Percentiles rank a stretch among this genome's conserved stretches.
Evolutionary conservation across 2,888 invertebrate genomes (phyloP).

Genomic region (Macrophya alboannulata): DNA sequence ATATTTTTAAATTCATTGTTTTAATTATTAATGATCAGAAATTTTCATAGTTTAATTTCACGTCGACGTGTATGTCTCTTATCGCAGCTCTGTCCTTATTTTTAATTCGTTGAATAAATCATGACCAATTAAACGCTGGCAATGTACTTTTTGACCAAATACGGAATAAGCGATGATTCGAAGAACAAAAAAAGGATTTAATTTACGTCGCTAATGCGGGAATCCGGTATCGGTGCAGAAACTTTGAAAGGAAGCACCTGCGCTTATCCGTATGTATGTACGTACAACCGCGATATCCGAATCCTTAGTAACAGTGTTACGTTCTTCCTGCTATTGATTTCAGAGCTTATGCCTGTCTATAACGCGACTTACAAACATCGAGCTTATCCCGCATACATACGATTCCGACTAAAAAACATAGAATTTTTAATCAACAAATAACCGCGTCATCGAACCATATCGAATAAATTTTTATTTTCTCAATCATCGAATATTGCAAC

Average conservation of each 20-base stretch:
- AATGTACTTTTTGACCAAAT: background rate
- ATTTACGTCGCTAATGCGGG: background rate
- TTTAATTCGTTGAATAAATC: background rate
- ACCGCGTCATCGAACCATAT: background rate
- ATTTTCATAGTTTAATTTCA: background rate
- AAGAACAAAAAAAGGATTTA: background rate
- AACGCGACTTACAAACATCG: conserved; percentile 52
- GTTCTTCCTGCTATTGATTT: conserved; percentile 54
- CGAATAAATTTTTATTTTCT: no score
- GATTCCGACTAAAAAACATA: conserved; percentile 21
- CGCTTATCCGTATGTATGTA: background rate
- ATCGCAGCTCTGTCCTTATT: background rate
- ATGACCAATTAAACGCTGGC: background rate
- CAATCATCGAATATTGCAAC: background rate
- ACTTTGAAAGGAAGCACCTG: conserved; percentile 8
- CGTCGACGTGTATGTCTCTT: background rate
- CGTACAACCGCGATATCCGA: conserved; percentile 50
- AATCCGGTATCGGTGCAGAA: background rate
- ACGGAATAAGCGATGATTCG: background rate
- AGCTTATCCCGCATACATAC: conserved; percentile 16
- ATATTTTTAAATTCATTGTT: background rate
- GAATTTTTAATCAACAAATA: background rate
- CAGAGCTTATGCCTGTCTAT: conserved; percentile 47
- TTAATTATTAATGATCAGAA: conserved; percentile 16
- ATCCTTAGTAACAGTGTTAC: conserved; percentile 48